Evolutionary conservation across 2,888 invertebrate genomes (phyloP), one percentile per base, ranked within the genome.

Genomic region (Phortica okadai): DNA sequence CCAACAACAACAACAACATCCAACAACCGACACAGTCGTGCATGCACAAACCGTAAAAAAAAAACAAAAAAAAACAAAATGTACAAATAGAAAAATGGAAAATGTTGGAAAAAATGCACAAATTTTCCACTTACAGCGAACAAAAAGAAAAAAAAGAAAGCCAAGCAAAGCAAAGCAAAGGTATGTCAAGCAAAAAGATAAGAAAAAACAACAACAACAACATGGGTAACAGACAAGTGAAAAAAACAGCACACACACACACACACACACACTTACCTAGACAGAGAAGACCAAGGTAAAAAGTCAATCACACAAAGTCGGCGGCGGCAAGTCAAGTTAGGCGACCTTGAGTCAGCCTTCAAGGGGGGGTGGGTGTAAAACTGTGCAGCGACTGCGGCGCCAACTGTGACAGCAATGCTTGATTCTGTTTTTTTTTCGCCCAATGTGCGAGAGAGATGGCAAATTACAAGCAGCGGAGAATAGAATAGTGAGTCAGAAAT

Each of bases 1-100:
- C 78, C 79, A 69, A 42, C 83, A n/a, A 16, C 45, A 70, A 70
- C 72, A 73, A 59, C 6, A 73, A 58, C 59, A 59, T n/a, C 33
- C 6, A 73, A n/a, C 73, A 73, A 59, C 59, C 41, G 6, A 16
- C 56, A 44, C 58, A 54, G 72, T 25, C 8, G 59, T 59, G 25
- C 16, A 59, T 21, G 2, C 25, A 25, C 16, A 59, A 21, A 56
- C 56, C 14, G 56, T 11, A 4, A 56, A 45, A 67, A 42, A n/a
- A 42, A 67, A n/a, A n/a, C n/a, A n/a, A n/a, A 42, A 42, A 41
- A 41, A 33, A 33, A 42, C 42, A 41, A 33, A 1, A 33, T 33
- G 2, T 33, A 33, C 56, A n/a, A 14, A 11, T 16, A 16, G 56
- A 11, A 11, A 56, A 56, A 11, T 16, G 11, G 25, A 21, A 59